phyloP scores from a whole-genome alignment of 2,113 vertebrate genomes.

The Gobius niger region DNA sequence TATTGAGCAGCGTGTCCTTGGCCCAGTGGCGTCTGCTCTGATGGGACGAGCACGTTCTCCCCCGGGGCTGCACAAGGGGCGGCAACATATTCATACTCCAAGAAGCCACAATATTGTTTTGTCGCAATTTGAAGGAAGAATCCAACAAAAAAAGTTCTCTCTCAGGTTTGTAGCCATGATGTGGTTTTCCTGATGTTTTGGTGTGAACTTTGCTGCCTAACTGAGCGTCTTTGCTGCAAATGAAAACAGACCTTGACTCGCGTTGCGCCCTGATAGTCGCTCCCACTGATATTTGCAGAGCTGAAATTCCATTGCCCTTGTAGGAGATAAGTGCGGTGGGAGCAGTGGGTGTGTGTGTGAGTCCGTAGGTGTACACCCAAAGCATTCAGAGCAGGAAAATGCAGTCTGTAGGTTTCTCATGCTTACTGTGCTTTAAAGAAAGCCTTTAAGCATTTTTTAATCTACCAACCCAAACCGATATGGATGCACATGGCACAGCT shows the following conservation, averaged over 20 bases:
- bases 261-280: slow-evolving; percentile 30
- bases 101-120: no score
- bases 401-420: neutral
- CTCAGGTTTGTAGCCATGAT: slow-evolving; percentile 9
- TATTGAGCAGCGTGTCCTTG: slow-evolving; percentile 22
- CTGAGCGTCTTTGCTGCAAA: slow-evolving; percentile 23
- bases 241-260: slow-evolving; percentile 53
- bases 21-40: neutral
- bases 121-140: no score
- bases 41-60: slow-evolving; percentile 10
- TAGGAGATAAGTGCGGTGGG: slow-evolving; percentile 43
- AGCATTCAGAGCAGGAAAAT: neutral
- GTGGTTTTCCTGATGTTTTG: slow-evolving; percentile 32
- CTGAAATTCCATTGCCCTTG: slow-evolving; percentile 54
- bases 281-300: slow-evolving; percentile 59
- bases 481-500: no score
- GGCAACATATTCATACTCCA: no score
- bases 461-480: no score
- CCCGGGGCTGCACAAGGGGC: slow-evolving; percentile 1
- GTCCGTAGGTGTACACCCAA: neutral
- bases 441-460: no score
- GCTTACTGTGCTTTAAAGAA: no score
- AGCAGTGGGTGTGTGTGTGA: slow-evolving; percentile 10
- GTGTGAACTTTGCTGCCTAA: slow-evolving; percentile 18
- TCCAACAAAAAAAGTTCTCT: no score